Evolutionary conservation across 2,797 vertebrate species (phyloP).

Genomic region (Novumbra hubbsi): DNA sequence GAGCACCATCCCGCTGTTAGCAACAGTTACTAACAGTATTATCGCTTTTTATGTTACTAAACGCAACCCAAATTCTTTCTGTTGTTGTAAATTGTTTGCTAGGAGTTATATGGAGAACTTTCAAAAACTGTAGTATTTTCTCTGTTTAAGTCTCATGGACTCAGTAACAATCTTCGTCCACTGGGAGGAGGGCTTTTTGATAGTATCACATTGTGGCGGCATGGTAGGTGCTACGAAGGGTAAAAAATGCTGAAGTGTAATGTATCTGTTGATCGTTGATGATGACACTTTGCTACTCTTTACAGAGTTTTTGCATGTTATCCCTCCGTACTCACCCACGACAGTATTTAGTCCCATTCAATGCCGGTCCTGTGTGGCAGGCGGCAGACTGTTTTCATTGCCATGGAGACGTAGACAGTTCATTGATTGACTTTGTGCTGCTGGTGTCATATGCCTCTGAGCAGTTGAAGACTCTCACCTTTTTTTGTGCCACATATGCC

Average conservation of each 20-base stretch:
- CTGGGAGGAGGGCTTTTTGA: slow-evolving; percentile 54
- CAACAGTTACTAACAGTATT: not conserved
- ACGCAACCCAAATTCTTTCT: not conserved
- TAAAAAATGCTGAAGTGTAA: not conserved
- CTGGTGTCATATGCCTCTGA: slow-evolving; percentile 15
- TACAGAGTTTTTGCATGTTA: not conserved
- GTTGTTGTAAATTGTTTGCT: not conserved
- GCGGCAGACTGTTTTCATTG: not conserved
- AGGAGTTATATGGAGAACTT: not conserved
- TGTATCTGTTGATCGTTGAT: not conserved
- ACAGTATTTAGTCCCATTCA: not conserved
- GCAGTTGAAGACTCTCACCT: slow-evolving; percentile 24
- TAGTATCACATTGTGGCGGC: slow-evolving; percentile 5
- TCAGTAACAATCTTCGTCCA: slow-evolving; percentile 45
- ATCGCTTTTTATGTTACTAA: not conserved
- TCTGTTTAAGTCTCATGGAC: slow-evolving; percentile 43
- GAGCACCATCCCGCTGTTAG: not conserved
- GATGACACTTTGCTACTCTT: not conserved
- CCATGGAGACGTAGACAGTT: not conserved
- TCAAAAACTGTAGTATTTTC: not conserved
- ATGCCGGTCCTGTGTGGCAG: not conserved
- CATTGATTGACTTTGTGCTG: not conserved
- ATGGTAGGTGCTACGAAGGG: slow-evolving; percentile 7
- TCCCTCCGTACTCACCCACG: not conserved
- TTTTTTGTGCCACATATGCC: slow-evolving; percentile 28